A percentile compares a stretch with the other conserved stretches of the same genome.
Conservation (phyloP, 37 sponge, comb jelly and placozoan species). For the Bolinopsis microptera region DNA sequence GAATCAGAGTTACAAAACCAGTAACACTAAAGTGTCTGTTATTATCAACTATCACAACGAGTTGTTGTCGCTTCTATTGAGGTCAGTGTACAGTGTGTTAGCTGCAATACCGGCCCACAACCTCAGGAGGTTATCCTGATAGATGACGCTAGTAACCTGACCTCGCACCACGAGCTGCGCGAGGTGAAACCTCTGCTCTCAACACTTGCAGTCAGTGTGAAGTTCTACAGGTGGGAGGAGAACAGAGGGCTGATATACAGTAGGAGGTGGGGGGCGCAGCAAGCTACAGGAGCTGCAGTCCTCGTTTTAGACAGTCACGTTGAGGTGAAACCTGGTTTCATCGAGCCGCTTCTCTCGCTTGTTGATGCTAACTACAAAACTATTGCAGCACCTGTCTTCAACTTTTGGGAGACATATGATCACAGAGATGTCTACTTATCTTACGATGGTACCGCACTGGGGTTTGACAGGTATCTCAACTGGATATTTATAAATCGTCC, state of each 20-base stretch:
- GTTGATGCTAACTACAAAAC: background rate
- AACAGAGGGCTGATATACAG: conserved; percentile 21
- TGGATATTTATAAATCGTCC: background rate
- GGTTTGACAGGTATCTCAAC: conserved; percentile 13
- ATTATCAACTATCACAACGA: conserved; percentile 66
- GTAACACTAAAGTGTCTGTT: background rate
- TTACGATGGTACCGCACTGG: background rate
- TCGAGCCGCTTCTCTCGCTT: background rate
- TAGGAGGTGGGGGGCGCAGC: background rate
- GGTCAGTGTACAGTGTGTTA: conserved; percentile 23
- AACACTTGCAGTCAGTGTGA: background rate
- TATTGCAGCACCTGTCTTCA: background rate
- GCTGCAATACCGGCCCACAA: conserved; percentile 19
- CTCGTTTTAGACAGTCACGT: conserved; percentile 21
- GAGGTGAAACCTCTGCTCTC: background rate
- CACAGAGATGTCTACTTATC: background rate
- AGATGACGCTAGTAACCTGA: conserved; percentile 40
- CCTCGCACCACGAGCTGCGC: background rate
- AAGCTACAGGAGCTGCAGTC: background rate
- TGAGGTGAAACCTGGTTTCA: conserved; percentile 14
- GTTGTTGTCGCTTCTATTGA: background rate
- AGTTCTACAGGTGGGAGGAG: background rate
- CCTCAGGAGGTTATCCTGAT: conserved; percentile 30
- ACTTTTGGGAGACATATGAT: conserved; percentile 8
- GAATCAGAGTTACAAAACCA: background rate